Base-by-base conservation (phyloP, 2,888 invertebrate species). In the Malachius bipustulatus region DNA sequence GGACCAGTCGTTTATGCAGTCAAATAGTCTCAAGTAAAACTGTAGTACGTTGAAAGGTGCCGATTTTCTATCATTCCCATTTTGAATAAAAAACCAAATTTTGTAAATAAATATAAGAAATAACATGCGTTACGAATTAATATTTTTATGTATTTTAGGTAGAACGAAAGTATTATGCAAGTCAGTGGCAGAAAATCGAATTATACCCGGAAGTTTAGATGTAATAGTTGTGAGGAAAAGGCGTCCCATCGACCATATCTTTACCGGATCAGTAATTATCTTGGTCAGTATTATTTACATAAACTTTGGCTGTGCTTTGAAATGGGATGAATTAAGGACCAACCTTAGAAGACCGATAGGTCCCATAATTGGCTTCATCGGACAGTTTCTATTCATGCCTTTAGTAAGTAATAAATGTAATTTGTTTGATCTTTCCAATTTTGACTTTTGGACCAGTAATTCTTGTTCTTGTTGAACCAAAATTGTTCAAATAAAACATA, bases 251-350 rank as follows among this genome's bases (percentile, higher is more conserved):
- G 87, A 88, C 60, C 70, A 64, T 8, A 60, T 83, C 3, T 90
- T 90, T 54, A 75, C 77, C 0, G 70, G 67, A 27, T 81, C 82
- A 38, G 82, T 90, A 3, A 79, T 79, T 2, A 63, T 75, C 30
- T 69, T 90, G 31, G 78, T 83, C 26, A 78, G 82, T 0, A 64
- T 90, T 32, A 75, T 89, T 48, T 90, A 87, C 54, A 78, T 91
- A 36, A 90, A 90, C 65, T 90, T 90, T 63, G 90, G 91, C 0
- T 88, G 89, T 54, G 87, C 89, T 0, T 68, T 90, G 58, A 81
- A 89, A 55, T 73, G 84, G 73, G 62, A 67, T 1, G 71, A 76
- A 1, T 70, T 88, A 10, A 70, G 70, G 44, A 63, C 67, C 2
- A 79, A 77, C 11, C 45, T 87, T 2, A 72, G 68, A 41, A 70